Conservation (phyloP, 1,140 invertebrate genomes). For the Lithobius niger region DNA sequence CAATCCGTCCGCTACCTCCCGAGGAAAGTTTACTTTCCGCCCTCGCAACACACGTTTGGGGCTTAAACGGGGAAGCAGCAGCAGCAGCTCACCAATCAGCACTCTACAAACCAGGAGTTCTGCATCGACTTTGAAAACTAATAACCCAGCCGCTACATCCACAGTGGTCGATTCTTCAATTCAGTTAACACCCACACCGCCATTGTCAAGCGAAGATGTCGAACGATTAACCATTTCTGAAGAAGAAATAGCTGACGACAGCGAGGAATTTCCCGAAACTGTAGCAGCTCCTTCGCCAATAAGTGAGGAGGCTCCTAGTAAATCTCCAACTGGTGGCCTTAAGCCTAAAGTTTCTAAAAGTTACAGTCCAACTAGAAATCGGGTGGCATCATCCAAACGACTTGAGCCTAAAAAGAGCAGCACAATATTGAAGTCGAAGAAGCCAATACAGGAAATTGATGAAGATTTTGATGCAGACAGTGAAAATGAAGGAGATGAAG, state of each 20-base stretch:
- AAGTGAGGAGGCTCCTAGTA: background rate
- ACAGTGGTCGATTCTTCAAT: background rate
- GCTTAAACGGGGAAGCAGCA: background rate
- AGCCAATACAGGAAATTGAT: background rate
- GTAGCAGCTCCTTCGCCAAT: background rate
- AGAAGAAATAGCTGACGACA: background rate
- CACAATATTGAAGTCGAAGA: too few species aligned
- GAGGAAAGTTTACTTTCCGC: background rate
- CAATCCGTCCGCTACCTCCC: background rate
- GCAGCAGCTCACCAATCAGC: too few species aligned
- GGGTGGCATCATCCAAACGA: too few species aligned
- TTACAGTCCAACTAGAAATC: too few species aligned
- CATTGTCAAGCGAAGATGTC: constrained; percentile 1
- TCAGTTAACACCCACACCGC: background rate
- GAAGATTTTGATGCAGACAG: background rate
- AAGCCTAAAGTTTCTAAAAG: too few species aligned
- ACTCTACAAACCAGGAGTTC: too few species aligned
- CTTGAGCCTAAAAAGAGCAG: too few species aligned
- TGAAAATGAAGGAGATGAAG: constrained; percentile 8
- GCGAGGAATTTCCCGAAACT: constrained; percentile 1
- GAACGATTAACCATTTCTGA: background rate
- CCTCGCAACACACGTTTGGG: constrained; percentile 1
- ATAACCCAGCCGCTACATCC: background rate
- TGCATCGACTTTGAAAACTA: background rate
- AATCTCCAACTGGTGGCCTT: too few species aligned